Percentiles rank a stretch among this genome's conserved stretches.
phyloP scores from a whole-genome alignment of 35 echinoderm and acorn worm species.

The Patiria miniata region DNA sequence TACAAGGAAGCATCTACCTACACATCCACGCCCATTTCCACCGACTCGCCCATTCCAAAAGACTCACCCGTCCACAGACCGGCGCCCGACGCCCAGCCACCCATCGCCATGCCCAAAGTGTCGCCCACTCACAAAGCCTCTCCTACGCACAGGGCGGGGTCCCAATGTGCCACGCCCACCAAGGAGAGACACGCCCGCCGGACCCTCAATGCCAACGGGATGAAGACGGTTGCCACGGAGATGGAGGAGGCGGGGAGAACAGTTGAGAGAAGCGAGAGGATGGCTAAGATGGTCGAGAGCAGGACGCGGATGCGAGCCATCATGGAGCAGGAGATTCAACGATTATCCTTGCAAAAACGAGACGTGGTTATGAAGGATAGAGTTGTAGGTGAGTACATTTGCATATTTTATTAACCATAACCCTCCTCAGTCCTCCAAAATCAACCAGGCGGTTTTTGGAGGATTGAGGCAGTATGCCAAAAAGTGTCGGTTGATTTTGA shows the following conservation, averaged over 20 bases:
- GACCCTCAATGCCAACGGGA: background rate
- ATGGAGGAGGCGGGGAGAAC: background rate
- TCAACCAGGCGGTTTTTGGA: too few relatives aligned
- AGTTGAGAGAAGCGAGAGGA: background rate
- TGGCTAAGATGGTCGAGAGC: background rate
- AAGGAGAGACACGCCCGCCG: background rate
- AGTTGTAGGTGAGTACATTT: background rate
- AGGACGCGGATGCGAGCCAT: background rate
- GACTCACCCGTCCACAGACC: background rate
- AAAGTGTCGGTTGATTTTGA: too few relatives aligned
- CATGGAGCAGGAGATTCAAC: conserved; percentile 55
- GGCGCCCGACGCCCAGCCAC: background rate
- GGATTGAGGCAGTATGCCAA: too few relatives aligned
- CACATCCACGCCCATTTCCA: background rate
- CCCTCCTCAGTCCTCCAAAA: too few relatives aligned
- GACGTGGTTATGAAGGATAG: conserved; percentile 49
- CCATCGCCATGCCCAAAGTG: background rate
- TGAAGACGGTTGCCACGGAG: background rate
- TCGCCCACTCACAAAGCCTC: conserved; percentile 12
- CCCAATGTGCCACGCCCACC: background rate
- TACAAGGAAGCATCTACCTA: background rate
- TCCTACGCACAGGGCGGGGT: conserved; percentile 12
- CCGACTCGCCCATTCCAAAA: background rate
- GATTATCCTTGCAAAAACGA: conserved; percentile 47
- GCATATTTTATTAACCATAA: background rate